Percentiles rank a stretch among this genome's conserved stretches.
phyloP scores from a whole-genome alignment of 2,797 vertebrate species.

The Vireo griseus region DNA sequence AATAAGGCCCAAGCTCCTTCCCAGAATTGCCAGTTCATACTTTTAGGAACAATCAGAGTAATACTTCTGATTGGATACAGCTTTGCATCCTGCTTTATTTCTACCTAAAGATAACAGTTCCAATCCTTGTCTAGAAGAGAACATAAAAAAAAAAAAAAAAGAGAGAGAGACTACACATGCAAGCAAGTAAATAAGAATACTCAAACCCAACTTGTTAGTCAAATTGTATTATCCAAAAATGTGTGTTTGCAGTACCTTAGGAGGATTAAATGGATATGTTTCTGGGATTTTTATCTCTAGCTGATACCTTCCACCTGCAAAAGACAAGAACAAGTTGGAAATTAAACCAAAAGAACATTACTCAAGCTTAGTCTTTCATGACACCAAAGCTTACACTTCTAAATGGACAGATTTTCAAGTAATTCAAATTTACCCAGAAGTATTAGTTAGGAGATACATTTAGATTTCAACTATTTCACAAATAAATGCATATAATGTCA shows the following conservation, averaged over 20 bases:
- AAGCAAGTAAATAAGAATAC: neutral
- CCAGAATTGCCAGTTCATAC: neutral
- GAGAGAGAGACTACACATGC: neutral
- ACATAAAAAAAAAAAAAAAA: neutral
- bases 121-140: neutral
- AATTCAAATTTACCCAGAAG: neutral
- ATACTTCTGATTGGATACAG: neutral
- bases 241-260: conserved; percentile 84
- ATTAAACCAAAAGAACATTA: neutral
- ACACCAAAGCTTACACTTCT: neutral
- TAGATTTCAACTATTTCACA: neutral
- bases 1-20: neutral
- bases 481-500: neutral
- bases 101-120: neutral
- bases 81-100: neutral
- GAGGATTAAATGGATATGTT: conserved; percentile 98
- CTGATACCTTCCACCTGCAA: conserved; percentile 92
- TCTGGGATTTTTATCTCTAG: conserved; percentile 99
- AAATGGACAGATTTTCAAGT: neutral
- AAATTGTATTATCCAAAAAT: neutral
- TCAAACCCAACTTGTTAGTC: neutral
- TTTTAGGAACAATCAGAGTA: neutral
- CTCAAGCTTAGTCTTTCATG: neutral
- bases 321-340: conserved; percentile 49
- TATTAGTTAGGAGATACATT: neutral